Evolutionary conservation across 1,140 invertebrate species (phyloP), one percentile per base, ranked within the genome.

Genomic region (Proales similis): DNA sequence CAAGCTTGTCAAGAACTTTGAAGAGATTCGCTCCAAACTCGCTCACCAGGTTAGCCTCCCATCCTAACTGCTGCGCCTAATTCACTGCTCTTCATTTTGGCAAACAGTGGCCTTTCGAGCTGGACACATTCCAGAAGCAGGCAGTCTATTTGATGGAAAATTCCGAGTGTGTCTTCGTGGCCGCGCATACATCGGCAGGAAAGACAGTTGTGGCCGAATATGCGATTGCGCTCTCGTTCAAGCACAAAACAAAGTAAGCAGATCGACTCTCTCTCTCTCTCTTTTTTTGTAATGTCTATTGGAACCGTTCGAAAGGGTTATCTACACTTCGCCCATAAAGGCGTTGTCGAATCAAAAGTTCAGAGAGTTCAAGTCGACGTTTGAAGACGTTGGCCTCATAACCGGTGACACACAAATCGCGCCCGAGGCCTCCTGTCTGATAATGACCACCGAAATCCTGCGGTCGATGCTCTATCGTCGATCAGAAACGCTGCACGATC

Each of bases 121-220:
- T 97, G 66, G 95, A 99, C 75, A 87, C 82, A 5, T 99, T 99
- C 71, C 94, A 98, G 74, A 94, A 98, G 66, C 79, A 89, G 79
- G 92, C 94, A 5, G 90, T 98, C 67, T 72, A 95, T 7, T 88
- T 87, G 73, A 77, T 99, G 33, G 93, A 98, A 79, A 84, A 90
- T 68, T 84, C 87, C 42, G 84, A 91, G 66, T 90, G 91, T 76
- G 90, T 98, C 2, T 97, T 99, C 78, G 91, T 99, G 1, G 89
- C 94, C 6, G 95, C 94, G 11, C 95, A 99, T 73, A 99, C 94
- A 0, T 98, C 93, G 0, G 94, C 95, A 3, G 95, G 94, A 14
- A 98, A 99, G 79, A 98, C 95, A 1, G 93, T 95, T 0, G 90
- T 99, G 11, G 95, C 95, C 2, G 94, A 99, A 78, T 99, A 99